Evolutionary conservation across 2,113 vertebrate species (phyloP), one percentile per base, ranked within the genome.

Genomic region (Xenopus laevis): DNA sequence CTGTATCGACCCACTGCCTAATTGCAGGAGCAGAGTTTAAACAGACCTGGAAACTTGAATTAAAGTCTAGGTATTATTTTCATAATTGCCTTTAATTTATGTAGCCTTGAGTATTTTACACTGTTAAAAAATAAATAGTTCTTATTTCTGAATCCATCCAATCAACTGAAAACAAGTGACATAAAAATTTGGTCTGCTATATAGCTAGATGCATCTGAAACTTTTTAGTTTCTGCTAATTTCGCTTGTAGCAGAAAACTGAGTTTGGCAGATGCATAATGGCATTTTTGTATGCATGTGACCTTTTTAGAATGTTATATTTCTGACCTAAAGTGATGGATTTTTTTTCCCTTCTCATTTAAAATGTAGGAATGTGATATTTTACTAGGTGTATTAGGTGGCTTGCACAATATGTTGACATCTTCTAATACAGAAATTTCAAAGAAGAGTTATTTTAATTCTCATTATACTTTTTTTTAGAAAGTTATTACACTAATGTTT

Each of bases 401-500:
- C 47, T 70, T 69, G 21, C n/a, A 77, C 67, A 77, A 70, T 77
- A 70, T 77, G 66, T 77, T 70, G 67, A 70, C 74, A 77, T 64
- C 66, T 66, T 66, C 30, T 55, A 69, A 63, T 44, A 70, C 18
- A 77, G 40, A 18, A 70, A 27, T 63, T 64, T 70, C 44, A 57
- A 46, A 76, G 59, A 5, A 68, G 67, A 57, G 58, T 77, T 70
- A 70, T 58, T 68, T 70, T 77, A 70, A 76, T 70, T 77, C 74
- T 77, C 66, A 75, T 75, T 75, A 75, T 69, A 50, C 46, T 53
- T 40, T 40, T 55, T 70, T 55, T 64, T 16, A 44, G 44, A 18
- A 70, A 69, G 74, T 77, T 77, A 77, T 70, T 77, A 77, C 46
- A 77, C 67, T 77, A 77, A 77, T 77, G 74, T 77, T 77, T 77